A percentile compares a stretch with the other conserved stretches of the same genome.
phyloP scores from a whole-genome alignment of 2,888 invertebrate species.

The Trachelus stipa region DNA sequence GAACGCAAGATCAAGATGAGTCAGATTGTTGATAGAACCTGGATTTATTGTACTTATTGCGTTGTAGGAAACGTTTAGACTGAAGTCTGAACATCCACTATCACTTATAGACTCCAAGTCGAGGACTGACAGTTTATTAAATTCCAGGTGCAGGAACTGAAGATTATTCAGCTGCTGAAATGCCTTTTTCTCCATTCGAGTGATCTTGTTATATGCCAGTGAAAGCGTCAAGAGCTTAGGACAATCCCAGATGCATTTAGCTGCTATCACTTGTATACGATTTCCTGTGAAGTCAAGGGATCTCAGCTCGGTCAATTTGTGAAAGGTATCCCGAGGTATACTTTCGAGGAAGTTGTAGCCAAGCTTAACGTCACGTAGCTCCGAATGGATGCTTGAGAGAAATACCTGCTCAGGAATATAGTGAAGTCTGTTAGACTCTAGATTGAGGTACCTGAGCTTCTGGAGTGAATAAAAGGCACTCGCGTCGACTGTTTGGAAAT shows the following conservation, averaged over 20 bases:
- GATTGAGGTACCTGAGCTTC: slow-evolving; percentile 82
- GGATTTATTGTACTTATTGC: slow-evolving; percentile 75
- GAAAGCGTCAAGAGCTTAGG: slow-evolving; percentile 84
- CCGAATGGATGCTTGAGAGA: slow-evolving; percentile 76
- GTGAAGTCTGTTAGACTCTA: slow-evolving; percentile 86
- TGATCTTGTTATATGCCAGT: slow-evolving; percentile 84
- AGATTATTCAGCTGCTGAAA: slow-evolving; percentile 82
- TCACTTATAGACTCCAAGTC: slow-evolving; percentile 57
- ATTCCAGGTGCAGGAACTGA: slow-evolving; percentile 83
- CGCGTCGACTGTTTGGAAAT: slow-evolving; percentile 79
- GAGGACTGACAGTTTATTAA: slow-evolving; percentile 79
- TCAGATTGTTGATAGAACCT: slow-evolving; percentile 73
- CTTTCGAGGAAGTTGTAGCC: slow-evolving; percentile 83
- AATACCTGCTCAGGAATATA: slow-evolving; percentile 78
- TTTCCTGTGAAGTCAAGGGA: slow-evolving; percentile 85
- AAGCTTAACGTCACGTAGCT: slow-evolving; percentile 82
- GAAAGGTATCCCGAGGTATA: slow-evolving; percentile 78
- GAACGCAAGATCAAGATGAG: slow-evolving; percentile 86
- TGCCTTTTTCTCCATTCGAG: slow-evolving; percentile 77
- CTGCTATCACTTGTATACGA: slow-evolving; percentile 77
- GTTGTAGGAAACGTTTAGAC: slow-evolving; percentile 85
- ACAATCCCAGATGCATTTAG: slow-evolving; percentile 81
- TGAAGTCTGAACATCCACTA: slow-evolving; percentile 70
- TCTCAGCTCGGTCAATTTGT: slow-evolving; percentile 78
- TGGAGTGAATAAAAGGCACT: slow-evolving; percentile 78